A percentile compares a stretch with the other conserved stretches of the same genome.
phyloP scores from a whole-genome alignment of 1,140 invertebrate species.

The Thaumatotibia leucotreta region DNA sequence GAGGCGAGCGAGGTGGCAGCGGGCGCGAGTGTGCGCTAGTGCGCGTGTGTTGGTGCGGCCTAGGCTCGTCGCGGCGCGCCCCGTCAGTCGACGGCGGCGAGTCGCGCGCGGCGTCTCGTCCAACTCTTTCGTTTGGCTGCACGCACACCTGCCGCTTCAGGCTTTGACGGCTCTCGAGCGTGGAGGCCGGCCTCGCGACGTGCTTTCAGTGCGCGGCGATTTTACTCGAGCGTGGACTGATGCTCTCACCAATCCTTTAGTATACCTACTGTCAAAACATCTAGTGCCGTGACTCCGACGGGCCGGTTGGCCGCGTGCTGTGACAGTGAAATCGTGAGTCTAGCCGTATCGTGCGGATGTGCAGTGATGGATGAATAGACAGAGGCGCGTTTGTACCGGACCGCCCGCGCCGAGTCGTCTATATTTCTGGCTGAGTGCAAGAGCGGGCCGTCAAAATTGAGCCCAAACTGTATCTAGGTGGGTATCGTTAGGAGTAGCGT shows the following conservation, averaged over 20 bases:
- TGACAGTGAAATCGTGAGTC: conserved; percentile 73
- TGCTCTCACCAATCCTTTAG: conserved; percentile 29
- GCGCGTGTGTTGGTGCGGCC: conserved; percentile 57
- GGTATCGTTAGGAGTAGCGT: conserved; percentile 35
- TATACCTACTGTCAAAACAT: conserved; percentile 30
- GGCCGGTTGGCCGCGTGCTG: conserved; percentile 51
- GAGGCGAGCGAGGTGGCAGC: conserved; percentile 24
- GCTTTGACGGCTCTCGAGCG: conserved; percentile 59
- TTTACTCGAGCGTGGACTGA: conserved; percentile 39
- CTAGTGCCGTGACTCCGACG: conserved; percentile 46
- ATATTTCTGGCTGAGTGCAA: conserved; percentile 56
- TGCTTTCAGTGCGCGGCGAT: conserved; percentile 49
- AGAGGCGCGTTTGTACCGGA: conserved; percentile 49
- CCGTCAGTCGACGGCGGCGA: conserved; percentile 69
- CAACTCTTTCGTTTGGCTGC: conserved; percentile 43
- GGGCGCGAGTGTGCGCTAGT: conserved; percentile 52
- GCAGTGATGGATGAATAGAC: conserved; percentile 74
- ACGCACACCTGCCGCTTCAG: conserved; percentile 56
- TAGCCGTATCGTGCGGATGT: conserved; percentile 66
- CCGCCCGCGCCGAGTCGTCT: conserved; percentile 30
- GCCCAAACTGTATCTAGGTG: conserved; percentile 74
- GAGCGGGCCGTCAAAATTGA: conserved; percentile 72
- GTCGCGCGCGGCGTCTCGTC: conserved; percentile 67
- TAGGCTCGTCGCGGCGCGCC: conserved; percentile 58
- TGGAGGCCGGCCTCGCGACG: conserved; percentile 60